Evolutionary conservation across 2,888 invertebrate genomes (phyloP), one percentile per base, ranked within the genome.

Genomic region (Cephus runcator): DNA sequence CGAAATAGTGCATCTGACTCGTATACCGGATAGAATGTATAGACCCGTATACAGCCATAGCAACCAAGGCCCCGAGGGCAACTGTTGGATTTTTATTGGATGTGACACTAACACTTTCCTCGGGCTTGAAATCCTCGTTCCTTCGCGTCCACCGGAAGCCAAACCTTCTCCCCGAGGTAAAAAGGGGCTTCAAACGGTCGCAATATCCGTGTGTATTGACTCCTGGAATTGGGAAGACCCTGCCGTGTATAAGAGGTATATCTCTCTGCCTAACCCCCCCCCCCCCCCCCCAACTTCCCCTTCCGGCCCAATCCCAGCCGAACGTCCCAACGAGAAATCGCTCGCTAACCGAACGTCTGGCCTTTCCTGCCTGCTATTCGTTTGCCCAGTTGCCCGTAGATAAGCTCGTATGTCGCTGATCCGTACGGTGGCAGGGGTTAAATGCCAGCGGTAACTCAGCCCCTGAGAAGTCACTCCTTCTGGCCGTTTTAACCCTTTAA

Each of bases 121-220:
- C 74, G 34, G 40, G 33, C 34, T 35, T 75, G 77, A 36, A 30
- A 35, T 36, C 40, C 76, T 76, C 68, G 34, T 34, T 31, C 34
- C 34, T n/a, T 30, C 23, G 69, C 30, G 68, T 30, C 69, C 69
- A 40, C 79, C 23, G 68, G 31, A 71, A 75, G 75, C 69, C 73
- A 73, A 31, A 35, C 68, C 31, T 34, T 76, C 74, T 73, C 73
- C 69, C 74, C 73, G 83, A 81, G 84, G 83, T 80, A 84, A 82
- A 85, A 85, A 84, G 86, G 87, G 88, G 82, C 85, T 86, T 85
- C 87, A 84, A 88, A 88, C 87, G 85, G 86, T 86, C 87, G 88
- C 88, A 88, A 88, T 88, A 88, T 88, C 88, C 86, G 83, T 82
- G 84, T 85, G 88, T 88, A 88, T 88, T 87, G 87, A 88, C 88